Base-by-base conservation (phyloP, 2,888 invertebrate genomes). In the Melikaiella ostensackeni region DNA sequence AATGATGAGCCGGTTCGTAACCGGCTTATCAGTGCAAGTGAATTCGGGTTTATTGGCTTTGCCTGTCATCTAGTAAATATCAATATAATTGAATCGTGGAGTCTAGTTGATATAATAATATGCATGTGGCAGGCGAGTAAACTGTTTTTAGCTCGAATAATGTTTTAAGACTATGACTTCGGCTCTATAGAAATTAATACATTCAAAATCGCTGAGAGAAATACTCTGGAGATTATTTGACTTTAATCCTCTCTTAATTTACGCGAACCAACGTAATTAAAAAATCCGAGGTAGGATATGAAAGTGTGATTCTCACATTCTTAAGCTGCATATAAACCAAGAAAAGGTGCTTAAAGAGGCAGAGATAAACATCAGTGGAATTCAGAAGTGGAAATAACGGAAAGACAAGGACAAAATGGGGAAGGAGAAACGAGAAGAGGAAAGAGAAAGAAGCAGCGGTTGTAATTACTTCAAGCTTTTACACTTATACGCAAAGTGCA, bases 401-500 rank as follows among this genome's bases (percentile, higher is more conserved):
- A 50, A 33, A 73, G 70, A 74, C 38, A 50, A 50, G 11, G 63
- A 76, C 16, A 57, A 79, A 77, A 55, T 55, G 5, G 4, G 21
- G 21, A 55, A 55, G n/a, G 9, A 9, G 33, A 59, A 64, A 9
- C 33, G 63, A 24, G 64, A 62, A 78, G 46, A 42, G 19, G n/a
- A 42, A 21, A 42, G 8, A 66, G 66, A 66, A 66, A 46, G 62
- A 74, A 46, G 61, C 13, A 77, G 77, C 75, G 77, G 64, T 76
- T 66, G 75, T 83, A 81, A 82, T 82, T 80, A 80, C 42, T 42
- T 42, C 74, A 73, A 81, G 81, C 80, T 78, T n/a, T n/a, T 80
- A 77, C 74, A 82, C 80, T 82, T 81, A 81, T 80, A 76, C 74
- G 74, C 63, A 75, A 73, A 82, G 83, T 82, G 75, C 80, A 77